These are phyloP conservation scores for Drosophila truncata DNA, from an alignment of 1,140 invertebrate genomes.

Conservation along the genomic window DNA sequence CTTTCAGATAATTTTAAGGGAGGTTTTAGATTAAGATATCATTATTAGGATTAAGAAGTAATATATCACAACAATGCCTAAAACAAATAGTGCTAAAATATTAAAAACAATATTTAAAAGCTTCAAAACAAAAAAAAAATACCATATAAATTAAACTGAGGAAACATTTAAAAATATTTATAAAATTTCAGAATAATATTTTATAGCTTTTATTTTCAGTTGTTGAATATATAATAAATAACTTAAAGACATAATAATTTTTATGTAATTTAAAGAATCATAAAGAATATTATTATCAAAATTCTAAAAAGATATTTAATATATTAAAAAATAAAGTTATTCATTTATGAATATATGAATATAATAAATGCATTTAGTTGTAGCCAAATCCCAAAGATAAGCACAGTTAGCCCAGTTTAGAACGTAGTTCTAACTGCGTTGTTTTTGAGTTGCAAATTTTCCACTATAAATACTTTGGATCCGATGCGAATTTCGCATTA, in stretches of 20 bases:
- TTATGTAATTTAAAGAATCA: too few relatives aligned
- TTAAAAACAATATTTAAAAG: too few relatives aligned
- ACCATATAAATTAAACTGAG: too few relatives aligned
- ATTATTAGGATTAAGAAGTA: too few relatives aligned
- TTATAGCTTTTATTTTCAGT: background rate
- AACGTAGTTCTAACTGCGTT: slow-evolving; percentile 62
- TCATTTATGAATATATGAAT: background rate
- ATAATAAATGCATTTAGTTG: background rate
- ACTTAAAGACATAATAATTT: background rate
- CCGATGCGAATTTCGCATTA: slow-evolving; percentile 16
- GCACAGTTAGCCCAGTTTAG: slow-evolving; percentile 16
- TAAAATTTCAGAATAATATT: background rate
- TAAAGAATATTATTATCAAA: background rate
- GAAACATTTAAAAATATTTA: too few relatives aligned
- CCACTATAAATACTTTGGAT: slow-evolving; percentile 34
- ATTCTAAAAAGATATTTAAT: background rate
- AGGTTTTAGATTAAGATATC: too few relatives aligned
- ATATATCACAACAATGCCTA: too few relatives aligned
- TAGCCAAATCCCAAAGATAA: background rate
- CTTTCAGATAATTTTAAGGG: too few relatives aligned
- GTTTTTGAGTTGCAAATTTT: slow-evolving; percentile 47
- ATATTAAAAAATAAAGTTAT: background rate
- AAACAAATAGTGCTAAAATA: too few relatives aligned
- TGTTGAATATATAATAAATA: background rate
- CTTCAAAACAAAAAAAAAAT: too few relatives aligned